phyloP scores from a whole-genome alignment of 2,113 vertebrate species.

The Dermatemys mawii region DNA sequence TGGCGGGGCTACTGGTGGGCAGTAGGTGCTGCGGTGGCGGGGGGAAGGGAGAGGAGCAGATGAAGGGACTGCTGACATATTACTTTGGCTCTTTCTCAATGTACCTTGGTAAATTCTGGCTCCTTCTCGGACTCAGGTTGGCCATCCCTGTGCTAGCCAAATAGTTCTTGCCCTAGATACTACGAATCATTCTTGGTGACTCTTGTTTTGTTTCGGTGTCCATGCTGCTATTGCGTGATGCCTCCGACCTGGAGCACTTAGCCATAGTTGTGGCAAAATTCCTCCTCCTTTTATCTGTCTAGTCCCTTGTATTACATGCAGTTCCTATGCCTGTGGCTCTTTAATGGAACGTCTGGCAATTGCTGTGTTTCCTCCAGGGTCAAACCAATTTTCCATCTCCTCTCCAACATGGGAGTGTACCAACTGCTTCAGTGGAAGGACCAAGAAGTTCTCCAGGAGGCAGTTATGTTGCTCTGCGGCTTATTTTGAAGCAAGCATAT shows the following conservation, averaged over 20 bases:
- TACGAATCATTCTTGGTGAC: not conserved
- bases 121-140: too few species aligned
- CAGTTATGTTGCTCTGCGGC: conserved; percentile 23
- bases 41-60: too few species aligned
- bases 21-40: too few species aligned
- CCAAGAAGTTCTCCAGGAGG: not conserved
- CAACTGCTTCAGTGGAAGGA: not conserved
- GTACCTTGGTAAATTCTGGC: too few species aligned
- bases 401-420: not conserved
- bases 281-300: not conserved
- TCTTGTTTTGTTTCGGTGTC: not conserved
- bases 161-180: not conserved
- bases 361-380: not conserved
- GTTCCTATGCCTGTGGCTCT: not conserved
- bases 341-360: not conserved
- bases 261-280: not conserved
- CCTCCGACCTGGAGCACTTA: not conserved
- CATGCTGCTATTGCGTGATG: not conserved
- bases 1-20: too few species aligned
- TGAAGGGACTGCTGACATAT: too few species aligned
- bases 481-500: conserved; percentile 13
- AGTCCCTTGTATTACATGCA: not conserved
- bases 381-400: not conserved
- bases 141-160: not conserved
- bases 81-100: too few species aligned